Base-by-base conservation (phyloP, 2,888 invertebrate genomes). In the Phyllotreta striolata region DNA sequence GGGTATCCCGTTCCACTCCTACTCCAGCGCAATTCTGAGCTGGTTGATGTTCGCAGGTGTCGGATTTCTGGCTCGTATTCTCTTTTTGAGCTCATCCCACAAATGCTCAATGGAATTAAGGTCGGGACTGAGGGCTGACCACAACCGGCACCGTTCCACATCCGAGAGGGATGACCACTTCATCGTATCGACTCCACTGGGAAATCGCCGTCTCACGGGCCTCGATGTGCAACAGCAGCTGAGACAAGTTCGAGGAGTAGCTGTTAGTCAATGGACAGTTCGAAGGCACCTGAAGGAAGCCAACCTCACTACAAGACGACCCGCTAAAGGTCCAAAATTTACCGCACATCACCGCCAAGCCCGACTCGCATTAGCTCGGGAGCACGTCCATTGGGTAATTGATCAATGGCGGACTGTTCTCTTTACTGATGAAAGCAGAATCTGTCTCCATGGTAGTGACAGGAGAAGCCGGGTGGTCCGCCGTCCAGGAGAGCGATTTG, bases 181-280 rank as follows among this genome's bases (percentile, higher is more conserved):
- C 8, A 39, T 39, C 6, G 39, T 39, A 6, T 39, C 39, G 8
- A 8, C 39, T 39, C 8, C 39, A 39, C 39, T 39, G 8, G 8
- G 39, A 39, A 39, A 39, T 39, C 8, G 39, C 7, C 39, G 8
- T 39, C 39, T 39, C 39, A 39, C 39, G 39, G 39, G 39, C 39
- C 7, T 39, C 8, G 39, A 39, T 39, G 39, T 39, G 39, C 39
- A 39, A 39, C 39, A 39, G 39, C 7, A 39, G 39, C 39, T 39
- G 7, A 64, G 57, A 56, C 58, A 67, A 47, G 55, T 69, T 10
- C 57, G 69, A 66, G 59, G 62, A 57, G 66, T 66, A 59, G 63
- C 58, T 66, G 64, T 72, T 65, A 72, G 69, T 71, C 60, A 65
- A 56, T 71, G 62, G 66, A 72, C 71, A 65, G 68, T 73, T 56